Conservation (phyloP, 2,797 vertebrate genomes). For the Enteromius viviparus region DNA sequence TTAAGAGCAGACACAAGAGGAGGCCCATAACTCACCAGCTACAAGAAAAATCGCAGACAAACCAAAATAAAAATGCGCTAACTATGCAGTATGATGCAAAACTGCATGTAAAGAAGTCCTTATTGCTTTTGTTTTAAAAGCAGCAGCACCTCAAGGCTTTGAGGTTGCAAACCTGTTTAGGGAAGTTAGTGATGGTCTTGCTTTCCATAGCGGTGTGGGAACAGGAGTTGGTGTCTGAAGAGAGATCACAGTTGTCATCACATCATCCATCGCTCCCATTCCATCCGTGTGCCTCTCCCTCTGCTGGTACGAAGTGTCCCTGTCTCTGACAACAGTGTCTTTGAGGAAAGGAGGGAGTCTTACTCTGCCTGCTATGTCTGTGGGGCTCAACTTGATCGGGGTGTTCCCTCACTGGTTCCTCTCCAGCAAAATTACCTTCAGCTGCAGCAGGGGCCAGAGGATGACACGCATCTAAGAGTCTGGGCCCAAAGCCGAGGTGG, state of each 20-base stretch:
- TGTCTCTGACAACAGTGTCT: constrained; percentile 33
- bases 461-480: constrained; percentile 62
- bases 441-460: constrained; percentile 51
- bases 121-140: neutral
- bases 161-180: neutral
- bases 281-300: constrained; percentile 26
- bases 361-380: constrained; percentile 11
- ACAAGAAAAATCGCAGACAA: constrained; percentile 60
- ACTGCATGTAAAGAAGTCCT: constrained; percentile 5
- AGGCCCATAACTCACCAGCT: constrained; percentile 64
- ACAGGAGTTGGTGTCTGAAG: constrained; percentile 26
- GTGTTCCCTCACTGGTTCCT: constrained; percentile 52
- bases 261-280: constrained; percentile 29
- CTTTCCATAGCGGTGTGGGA: constrained; percentile 30
- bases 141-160: neutral
- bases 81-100: neutral
- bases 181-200: neutral
- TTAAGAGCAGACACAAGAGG: constrained; percentile 68
- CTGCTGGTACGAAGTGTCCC: constrained; percentile 19
- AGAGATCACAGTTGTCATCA: constrained; percentile 49
- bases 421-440: constrained; percentile 61
- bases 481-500: constrained; percentile 52
- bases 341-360: constrained; percentile 26
- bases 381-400: constrained; percentile 28
- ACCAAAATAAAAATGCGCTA: constrained; percentile 69